Evolutionary conservation across 2,113 vertebrate genomes (phyloP).

Genomic region (Morone chrysops): DNA sequence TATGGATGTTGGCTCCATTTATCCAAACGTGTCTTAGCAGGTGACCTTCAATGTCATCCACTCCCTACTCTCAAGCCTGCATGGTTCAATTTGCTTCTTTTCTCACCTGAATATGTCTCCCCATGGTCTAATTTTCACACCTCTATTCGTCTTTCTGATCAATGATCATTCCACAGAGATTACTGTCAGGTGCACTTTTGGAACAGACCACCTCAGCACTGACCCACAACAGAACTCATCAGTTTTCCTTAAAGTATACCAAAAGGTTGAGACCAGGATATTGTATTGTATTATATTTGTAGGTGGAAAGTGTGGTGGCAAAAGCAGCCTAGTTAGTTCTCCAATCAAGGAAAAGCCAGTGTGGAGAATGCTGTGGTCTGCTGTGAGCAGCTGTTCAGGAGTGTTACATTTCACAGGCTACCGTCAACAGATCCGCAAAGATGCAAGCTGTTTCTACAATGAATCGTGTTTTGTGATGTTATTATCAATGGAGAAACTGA

Average conservation of each 20-base stretch:
- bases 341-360: constrained; percentile 35
- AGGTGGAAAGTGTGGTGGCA: constrained; percentile 20
- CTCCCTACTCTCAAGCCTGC: constrained; percentile 17
- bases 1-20: constrained; percentile 62
- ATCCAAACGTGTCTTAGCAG: constrained; percentile 62
- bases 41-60: constrained; percentile 68
- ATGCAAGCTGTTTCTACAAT: constrained; percentile 58
- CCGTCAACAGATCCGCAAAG: constrained; percentile 49
- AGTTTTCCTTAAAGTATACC: constrained; percentile 33
- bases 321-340: constrained; percentile 34
- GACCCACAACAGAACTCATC: constrained; percentile 40
- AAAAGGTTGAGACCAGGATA: constrained; percentile 30
- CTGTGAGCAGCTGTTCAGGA: constrained; percentile 64
- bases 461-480: constrained; percentile 27
- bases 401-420: constrained; percentile 74
- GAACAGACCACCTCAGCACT: constrained; percentile 42
- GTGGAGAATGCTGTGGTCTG: constrained; percentile 48
- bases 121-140: constrained; percentile 47
- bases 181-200: constrained; percentile 50
- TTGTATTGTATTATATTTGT: not conserved
- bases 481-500: constrained; percentile 19
- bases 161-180: constrained; percentile 62
- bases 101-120: constrained; percentile 53
- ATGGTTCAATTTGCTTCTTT: constrained; percentile 27
- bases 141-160: constrained; percentile 66